Evolutionary conservation across 2,113 vertebrate species (phyloP).

Genomic region (Zingel zingel): DNA sequence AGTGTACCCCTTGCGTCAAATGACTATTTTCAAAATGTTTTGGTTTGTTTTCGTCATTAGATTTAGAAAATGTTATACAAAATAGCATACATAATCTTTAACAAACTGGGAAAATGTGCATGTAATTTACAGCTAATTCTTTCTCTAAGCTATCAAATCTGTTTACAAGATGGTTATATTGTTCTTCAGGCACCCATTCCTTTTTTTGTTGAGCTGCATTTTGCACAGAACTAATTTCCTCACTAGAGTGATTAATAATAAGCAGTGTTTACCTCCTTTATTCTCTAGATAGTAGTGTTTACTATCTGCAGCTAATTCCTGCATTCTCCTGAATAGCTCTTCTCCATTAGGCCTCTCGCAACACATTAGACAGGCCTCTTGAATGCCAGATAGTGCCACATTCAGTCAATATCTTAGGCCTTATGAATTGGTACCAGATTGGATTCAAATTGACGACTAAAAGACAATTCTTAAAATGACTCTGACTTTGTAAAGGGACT

Average conservation of each 20-base stretch:
- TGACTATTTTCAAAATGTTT: not conserved
- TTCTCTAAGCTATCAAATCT: not conserved
- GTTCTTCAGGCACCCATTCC: not conserved
- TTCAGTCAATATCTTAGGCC: not conserved
- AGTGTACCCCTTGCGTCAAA: constrained; percentile 14
- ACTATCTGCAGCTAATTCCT: not conserved
- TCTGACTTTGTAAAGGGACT: not conserved
- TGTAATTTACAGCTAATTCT: not conserved
- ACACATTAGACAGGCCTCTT: not conserved
- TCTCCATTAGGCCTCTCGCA: not conserved
- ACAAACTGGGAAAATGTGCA: not conserved
- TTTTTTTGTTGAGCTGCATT: not conserved
- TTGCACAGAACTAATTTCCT: not conserved
- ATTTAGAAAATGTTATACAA: not conserved
- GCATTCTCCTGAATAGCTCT: not conserved
- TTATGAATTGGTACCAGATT: not conserved
- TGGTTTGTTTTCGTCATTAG: not conserved
- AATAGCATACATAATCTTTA: not conserved
- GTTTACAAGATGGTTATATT: not conserved
- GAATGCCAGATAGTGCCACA: not conserved
- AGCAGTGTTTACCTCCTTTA: not conserved
- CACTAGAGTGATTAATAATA: not conserved
- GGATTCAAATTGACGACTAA: not conserved
- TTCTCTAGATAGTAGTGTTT: constrained; percentile 2
- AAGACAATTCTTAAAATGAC: not conserved